Base-by-base conservation (phyloP, 2,888 invertebrate species). In the Trypoxylon attenuatum region DNA sequence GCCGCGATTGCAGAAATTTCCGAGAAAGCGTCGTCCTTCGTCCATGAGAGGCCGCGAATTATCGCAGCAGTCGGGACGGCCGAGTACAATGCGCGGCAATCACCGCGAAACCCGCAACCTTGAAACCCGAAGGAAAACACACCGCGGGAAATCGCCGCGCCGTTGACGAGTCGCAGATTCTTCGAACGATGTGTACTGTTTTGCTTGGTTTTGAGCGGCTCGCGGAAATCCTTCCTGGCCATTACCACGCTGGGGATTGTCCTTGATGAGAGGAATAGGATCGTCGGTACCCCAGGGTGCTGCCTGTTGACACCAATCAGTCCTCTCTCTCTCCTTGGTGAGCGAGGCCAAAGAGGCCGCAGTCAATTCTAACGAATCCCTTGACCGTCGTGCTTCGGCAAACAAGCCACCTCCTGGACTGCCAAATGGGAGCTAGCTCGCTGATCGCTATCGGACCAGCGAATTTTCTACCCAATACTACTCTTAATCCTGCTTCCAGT, bases 241-340 rank as follows among this genome's bases (percentile, higher is more conserved):
- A 72, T 58, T 50, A 58, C 47, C 56, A 38, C 52, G 60, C 54
- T 52, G 53, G 42, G 55, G 61, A 73, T 68, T 56, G 64, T 61
- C 59, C 58, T 62, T 71, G 65, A 66, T 64, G 69, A 66, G 68
- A 25, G 59, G 68, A 64, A 56, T 42, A 56, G 54, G 72, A 62
- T 68, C 71, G 53, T 58, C 47, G 61, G 56, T 50, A 60, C 68
- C 71, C 68, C 45, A 46, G 51, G 61, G 73, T 45, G 70, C 39
- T 63, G 51, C 42, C 56, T 69, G 65, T 60, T 55, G 25, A 29
- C 61, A 49, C 49, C 59, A 57, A 71, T 68, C 65, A 71, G 21
- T 16, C n/a, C 33, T 49, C 27, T 33, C 55, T 67, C 53, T 57
- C 23, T 41, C 33, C 15, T 4, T 18, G 19, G 15, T 27, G 33